Conservation (phyloP, 1,140 invertebrate genomes). For the Lucilia cuprina region DNA sequence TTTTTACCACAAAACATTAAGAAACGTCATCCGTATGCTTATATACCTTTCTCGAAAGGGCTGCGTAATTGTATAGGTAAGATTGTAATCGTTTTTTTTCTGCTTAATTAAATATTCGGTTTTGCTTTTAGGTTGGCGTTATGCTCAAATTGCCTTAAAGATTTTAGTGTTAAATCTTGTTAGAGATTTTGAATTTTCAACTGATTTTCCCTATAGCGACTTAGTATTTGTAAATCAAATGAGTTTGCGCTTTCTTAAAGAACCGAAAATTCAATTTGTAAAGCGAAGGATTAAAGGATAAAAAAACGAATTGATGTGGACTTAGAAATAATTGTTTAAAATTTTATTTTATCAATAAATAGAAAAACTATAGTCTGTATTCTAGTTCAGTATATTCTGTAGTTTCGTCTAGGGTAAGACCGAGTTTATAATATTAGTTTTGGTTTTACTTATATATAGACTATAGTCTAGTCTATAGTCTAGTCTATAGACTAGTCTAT, state of each 20-base stretch:
- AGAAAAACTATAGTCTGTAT: no score
- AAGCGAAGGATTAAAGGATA: background rate
- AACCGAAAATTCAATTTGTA: background rate
- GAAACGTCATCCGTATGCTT: conserved; percentile 62
- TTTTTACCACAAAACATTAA: conserved; percentile 63
- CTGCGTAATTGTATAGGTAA: conserved; percentile 67
- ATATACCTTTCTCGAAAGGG: conserved; percentile 68
- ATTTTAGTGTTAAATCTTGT: background rate
- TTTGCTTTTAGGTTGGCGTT: conserved; percentile 15
- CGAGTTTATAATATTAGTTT: no score
- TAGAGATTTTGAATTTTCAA: background rate
- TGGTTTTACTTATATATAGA: no score
- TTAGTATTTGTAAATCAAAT: background rate
- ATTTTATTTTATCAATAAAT: no score
- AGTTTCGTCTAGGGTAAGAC: no score
- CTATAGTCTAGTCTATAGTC: no score
- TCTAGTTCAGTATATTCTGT: no score
- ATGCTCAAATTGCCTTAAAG: background rate
- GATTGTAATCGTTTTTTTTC: background rate
- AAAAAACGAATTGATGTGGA: no score
- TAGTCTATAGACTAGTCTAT: no score
- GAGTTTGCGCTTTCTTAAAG: background rate
- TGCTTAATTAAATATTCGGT: no score
- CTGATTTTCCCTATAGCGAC: background rate
- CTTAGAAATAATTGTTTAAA: no score